These are phyloP conservation scores for Aepyceros melampus DNA, from an alignment of 2,113 vertebrate species.

Conservation along the genomic window DNA sequence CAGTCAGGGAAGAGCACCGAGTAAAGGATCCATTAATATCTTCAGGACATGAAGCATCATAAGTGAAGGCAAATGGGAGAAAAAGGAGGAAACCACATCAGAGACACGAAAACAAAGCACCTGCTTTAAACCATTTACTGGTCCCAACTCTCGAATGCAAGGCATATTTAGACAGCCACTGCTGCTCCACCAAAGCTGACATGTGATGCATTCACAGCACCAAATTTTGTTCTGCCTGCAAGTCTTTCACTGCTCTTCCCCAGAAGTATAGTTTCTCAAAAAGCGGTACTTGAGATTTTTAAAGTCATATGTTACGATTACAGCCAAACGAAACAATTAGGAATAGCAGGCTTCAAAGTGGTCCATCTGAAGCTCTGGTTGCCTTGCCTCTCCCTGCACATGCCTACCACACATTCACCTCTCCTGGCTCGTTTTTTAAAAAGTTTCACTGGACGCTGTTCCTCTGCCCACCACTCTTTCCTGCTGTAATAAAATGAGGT, in stretches of 20 bases:
- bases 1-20: not conserved
- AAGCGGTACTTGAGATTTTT: not conserved
- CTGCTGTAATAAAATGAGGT: not conserved
- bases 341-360: not conserved
- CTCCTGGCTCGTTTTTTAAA: not conserved
- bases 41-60: not conserved
- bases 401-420: rapidly evolving
- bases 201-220: not conserved
- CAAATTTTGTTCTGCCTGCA: not conserved
- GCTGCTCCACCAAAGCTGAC: not conserved
- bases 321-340: not conserved
- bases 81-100: not conserved
- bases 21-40: not conserved
- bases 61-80: not conserved
- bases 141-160: not conserved
- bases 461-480: not conserved
- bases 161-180: not conserved
- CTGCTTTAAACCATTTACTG: not conserved
- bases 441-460: not conserved
- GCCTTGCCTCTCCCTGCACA: not conserved
- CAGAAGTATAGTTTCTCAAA: not conserved
- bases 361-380: not conserved
- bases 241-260: not conserved
- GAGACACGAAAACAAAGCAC: not conserved
- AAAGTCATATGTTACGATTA: not conserved